A percentile compares a stretch with the other conserved stretches of the same genome.
These are phyloP conservation scores for Sciurus vulgaris DNA, from an alignment of 2,797 vertebrate species.

Conservation along the genomic window DNA sequence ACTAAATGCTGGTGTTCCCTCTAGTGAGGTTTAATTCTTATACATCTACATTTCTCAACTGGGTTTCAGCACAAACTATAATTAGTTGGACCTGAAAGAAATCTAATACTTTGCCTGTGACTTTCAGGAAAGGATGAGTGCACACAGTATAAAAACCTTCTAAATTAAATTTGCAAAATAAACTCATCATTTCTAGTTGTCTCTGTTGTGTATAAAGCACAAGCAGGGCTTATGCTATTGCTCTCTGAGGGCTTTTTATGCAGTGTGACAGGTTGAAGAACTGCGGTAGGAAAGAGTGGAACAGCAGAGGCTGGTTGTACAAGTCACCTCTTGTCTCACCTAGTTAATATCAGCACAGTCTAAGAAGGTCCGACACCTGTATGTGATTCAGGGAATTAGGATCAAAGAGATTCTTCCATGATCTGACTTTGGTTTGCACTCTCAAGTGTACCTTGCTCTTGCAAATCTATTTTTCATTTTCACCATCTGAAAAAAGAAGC, in stretches of 20 bases:
- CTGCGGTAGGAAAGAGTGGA: constrained; percentile 59
- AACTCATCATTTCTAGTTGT: constrained; percentile 78
- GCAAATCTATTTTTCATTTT: constrained; percentile 86
- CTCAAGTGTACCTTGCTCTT: constrained; percentile 82
- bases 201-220: constrained; percentile 67
- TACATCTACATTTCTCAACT: constrained; percentile 27
- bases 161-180: constrained; percentile 79
- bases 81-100: constrained; percentile 71
- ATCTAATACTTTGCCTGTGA: constrained; percentile 60
- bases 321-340: constrained; percentile 83
- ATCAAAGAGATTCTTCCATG: constrained; percentile 83
- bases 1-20: background rate
- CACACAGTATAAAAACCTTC: constrained; percentile 20
- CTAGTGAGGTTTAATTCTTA: constrained; percentile 21
- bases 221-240: background rate
- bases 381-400: constrained; percentile 83
- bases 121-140: background rate
- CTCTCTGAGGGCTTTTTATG: constrained; percentile 76
- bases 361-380: constrained; percentile 81
- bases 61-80: constrained; percentile 25
- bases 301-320: constrained; percentile 63
- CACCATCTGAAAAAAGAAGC: constrained; percentile 80
- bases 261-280: constrained; percentile 77
- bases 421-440: constrained; percentile 78
- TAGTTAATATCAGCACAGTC: constrained; percentile 81